Evolutionary conservation across 2,113 vertebrate genomes (phyloP).

Genomic region (Varanus salvator): DNA sequence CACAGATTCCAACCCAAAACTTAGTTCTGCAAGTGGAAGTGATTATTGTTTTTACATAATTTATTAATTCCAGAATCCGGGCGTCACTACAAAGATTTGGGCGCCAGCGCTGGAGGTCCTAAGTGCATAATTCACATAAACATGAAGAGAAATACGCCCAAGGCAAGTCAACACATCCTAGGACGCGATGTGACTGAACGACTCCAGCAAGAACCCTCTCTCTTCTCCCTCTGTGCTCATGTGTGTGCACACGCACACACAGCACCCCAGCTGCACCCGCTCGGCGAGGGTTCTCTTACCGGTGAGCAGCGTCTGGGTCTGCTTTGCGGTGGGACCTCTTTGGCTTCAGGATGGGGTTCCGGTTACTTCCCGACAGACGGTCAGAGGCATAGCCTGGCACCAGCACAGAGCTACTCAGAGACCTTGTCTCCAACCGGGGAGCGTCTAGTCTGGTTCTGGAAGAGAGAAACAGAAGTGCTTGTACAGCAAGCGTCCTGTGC

Average conservation of each 20-base stretch:
- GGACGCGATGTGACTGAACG: fast-evolving
- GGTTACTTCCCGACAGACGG: conserved; percentile 80
- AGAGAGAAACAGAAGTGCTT: conserved; percentile 39
- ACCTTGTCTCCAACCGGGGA: conserved; percentile 89
- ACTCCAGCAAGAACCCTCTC: neutral
- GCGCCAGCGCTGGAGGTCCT: too few species aligned
- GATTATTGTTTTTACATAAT: neutral
- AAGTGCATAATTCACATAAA: neutral
- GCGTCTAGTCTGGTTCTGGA: conserved; percentile 93
- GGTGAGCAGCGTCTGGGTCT: conserved; percentile 93
- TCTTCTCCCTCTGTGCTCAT: fast-evolving
- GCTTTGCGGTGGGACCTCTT: conserved; percentile 96
- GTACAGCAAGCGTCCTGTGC: neutral
- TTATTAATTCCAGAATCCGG: neutral
- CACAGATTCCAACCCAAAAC: neutral
- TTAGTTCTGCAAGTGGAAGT: neutral
- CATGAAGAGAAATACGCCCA: neutral
- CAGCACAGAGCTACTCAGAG: conserved; percentile 81
- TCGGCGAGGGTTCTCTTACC: conserved; percentile 72
- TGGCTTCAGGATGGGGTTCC: conserved; percentile 87
- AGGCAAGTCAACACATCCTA: neutral
- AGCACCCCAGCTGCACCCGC: neutral
- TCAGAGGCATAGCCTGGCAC: conserved; percentile 80
- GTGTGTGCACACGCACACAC: fast-evolving
- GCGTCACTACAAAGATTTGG: neutral